phyloP scores from a whole-genome alignment of 2,888 invertebrate species.

The Lepidochrysops patricia region DNA sequence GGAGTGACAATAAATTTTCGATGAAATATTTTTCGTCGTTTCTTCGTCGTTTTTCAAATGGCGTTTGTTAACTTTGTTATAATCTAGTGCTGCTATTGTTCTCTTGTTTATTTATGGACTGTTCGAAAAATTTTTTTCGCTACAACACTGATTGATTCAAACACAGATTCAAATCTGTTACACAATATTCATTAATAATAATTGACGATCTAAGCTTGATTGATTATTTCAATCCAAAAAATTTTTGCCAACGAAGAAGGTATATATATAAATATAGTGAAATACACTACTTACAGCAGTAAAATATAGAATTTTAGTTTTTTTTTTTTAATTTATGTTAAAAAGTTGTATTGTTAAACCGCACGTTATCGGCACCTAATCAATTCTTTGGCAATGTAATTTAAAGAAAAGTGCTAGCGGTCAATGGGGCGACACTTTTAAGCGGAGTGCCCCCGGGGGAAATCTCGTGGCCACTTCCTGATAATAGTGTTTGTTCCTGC shows the following conservation, averaged over 20 bases:
- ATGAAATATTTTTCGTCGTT: constrained; percentile 9
- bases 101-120: not conserved
- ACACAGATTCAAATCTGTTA: too few relatives aligned
- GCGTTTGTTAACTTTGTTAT: constrained; percentile 4
- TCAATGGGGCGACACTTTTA: constrained; percentile 61
- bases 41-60: not conserved
- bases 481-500: constrained; percentile 72
- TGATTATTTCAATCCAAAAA: too few relatives aligned
- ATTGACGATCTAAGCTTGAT: too few relatives aligned
- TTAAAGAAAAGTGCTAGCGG: constrained; percentile 29
- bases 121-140: not conserved
- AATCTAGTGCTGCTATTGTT: not conserved
- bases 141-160: not conserved
- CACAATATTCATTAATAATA: too few relatives aligned
- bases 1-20: not conserved
- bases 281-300: too few relatives aligned
- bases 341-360: not conserved
- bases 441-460: constrained; percentile 62
- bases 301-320: not conserved
- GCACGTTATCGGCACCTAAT: not conserved
- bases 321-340: not conserved
- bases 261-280: too few relatives aligned
- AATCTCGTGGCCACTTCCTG: constrained; percentile 54
- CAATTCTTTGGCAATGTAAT: constrained; percentile 1
- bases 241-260: too few relatives aligned